These are phyloP conservation scores for Synergus laeviventris DNA, from an alignment of 2,888 invertebrate species.

Conservation along the genomic window DNA sequence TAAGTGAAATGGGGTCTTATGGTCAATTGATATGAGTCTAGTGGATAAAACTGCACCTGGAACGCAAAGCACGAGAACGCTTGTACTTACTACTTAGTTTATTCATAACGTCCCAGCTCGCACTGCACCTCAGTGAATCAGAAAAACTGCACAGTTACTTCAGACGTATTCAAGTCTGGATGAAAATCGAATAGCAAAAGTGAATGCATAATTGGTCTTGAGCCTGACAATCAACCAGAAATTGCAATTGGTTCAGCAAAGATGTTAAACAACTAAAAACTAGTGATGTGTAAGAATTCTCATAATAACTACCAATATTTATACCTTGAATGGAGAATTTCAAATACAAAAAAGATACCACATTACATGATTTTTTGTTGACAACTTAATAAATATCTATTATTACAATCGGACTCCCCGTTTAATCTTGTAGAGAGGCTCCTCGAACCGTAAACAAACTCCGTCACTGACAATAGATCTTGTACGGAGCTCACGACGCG, in stretches of 20 bases:
- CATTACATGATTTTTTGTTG: too few relatives aligned
- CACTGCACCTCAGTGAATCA: not conserved
- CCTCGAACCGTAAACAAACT: too few relatives aligned
- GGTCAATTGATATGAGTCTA: conserved; percentile 4
- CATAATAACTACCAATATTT: not conserved
- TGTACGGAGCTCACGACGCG: too few relatives aligned
- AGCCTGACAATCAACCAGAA: conserved; percentile 1
- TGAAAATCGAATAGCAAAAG: not conserved
- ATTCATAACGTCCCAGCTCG: not conserved
- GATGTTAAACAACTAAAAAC: not conserved
- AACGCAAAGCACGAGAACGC: conserved; percentile 19
- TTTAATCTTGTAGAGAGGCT: too few relatives aligned
- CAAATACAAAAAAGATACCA: too few relatives aligned
- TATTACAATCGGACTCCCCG: too few relatives aligned
- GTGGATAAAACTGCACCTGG: conserved; percentile 21
- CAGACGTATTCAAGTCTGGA: not conserved
- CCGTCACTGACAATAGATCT: too few relatives aligned
- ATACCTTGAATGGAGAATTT: too few relatives aligned
- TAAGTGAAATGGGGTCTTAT: conserved; percentile 22
- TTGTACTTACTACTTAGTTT: too few relatives aligned
- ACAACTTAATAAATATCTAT: too few relatives aligned
- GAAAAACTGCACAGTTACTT: conserved; percentile 12
- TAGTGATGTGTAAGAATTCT: not conserved
- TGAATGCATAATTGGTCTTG: conserved; percentile 16
- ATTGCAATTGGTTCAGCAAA: not conserved